Conservation (phyloP, 2,888 invertebrate species). For the Plagiodera versicolora region DNA sequence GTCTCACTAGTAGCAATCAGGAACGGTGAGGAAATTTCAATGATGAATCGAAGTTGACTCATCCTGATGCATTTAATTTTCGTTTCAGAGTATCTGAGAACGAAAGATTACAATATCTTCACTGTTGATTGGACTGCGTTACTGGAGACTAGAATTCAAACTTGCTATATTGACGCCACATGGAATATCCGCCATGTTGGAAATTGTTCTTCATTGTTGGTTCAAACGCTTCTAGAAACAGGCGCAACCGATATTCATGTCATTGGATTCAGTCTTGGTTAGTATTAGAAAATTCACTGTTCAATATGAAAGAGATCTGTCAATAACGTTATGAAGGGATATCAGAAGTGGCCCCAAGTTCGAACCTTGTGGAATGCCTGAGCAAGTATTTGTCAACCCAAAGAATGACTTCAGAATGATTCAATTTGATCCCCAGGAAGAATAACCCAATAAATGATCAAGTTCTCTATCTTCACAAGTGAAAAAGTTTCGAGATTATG, state of each 20-base stretch:
- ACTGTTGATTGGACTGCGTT: conserved; percentile 66
- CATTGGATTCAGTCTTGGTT: conserved; percentile 66
- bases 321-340: too few species aligned
- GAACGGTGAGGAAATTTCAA: conserved; percentile 52
- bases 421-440: too few species aligned
- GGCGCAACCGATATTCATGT: conserved; percentile 62
- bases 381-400: too few species aligned
- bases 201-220: conserved; percentile 61
- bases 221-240: conserved; percentile 58
- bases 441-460: too few species aligned
- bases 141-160: conserved; percentile 53
- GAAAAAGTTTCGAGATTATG: too few species aligned
- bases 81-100: conserved; percentile 60
- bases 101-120: conserved; percentile 61
- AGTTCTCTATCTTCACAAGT: too few species aligned
- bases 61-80: not conserved
- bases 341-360: too few species aligned
- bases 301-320: too few species aligned
- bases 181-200: conserved; percentile 65
- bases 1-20: conserved; percentile 61
- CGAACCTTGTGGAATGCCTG: too few species aligned
- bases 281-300: too few species aligned
- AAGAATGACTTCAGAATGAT: too few species aligned
- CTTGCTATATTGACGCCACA: conserved; percentile 67
- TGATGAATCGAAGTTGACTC: too few species aligned